phyloP scores from a whole-genome alignment of 1,140 invertebrate species.

The Ips nitidus region DNA sequence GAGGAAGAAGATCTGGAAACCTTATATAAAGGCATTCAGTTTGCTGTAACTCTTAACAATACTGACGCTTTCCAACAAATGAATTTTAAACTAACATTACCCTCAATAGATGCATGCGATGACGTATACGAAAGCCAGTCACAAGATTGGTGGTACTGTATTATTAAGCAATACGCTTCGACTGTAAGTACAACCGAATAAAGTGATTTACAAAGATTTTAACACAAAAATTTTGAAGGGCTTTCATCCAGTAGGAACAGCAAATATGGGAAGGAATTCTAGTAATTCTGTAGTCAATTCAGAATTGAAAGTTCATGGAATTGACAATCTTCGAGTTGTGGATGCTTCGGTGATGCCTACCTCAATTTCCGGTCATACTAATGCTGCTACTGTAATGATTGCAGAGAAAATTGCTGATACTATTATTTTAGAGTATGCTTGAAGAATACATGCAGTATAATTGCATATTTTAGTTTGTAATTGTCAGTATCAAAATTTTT shows the following conservation, averaged over 20 bases:
- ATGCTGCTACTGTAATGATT: slow-evolving; percentile 57
- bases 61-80: slow-evolving; percentile 56
- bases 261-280: slow-evolving; percentile 61
- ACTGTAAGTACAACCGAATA: slow-evolving; percentile 1
- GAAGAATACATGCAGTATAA: no score
- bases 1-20: slow-evolving; percentile 62
- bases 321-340: slow-evolving; percentile 53
- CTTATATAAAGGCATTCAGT: slow-evolving; percentile 61
- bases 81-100: not conserved
- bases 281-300: slow-evolving; percentile 55
- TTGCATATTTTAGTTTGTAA: no score
- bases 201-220: no score
- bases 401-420: slow-evolving; percentile 57
- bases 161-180: slow-evolving; percentile 6
- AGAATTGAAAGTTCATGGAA: slow-evolving; percentile 51
- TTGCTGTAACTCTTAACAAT: slow-evolving; percentile 59
- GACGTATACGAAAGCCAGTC: not conserved
- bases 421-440: slow-evolving; percentile 16
- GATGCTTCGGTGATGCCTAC: slow-evolving; percentile 51
- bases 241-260: slow-evolving; percentile 59
- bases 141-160: slow-evolving; percentile 24
- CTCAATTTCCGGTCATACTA: slow-evolving; percentile 54
- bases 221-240: not conserved
- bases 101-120: not conserved
- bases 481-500: no score